Conservation (phyloP, 1,140 invertebrate species). For the Drosophila lacertosa region DNA sequence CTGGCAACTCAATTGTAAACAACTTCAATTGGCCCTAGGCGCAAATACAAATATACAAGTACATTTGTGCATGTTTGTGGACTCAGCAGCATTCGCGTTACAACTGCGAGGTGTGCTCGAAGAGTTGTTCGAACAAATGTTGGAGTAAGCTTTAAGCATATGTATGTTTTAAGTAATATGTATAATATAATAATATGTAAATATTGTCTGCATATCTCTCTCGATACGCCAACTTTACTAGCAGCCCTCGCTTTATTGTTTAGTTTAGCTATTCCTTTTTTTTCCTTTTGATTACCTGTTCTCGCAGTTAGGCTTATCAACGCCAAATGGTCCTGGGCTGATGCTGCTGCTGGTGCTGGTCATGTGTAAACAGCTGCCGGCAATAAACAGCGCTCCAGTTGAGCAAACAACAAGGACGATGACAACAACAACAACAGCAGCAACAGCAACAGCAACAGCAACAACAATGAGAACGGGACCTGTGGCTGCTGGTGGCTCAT, state of each 20-base stretch:
- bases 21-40: conserved; percentile 72
- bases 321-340: conserved; percentile 41
- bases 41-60: conserved; percentile 56
- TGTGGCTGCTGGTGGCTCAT: conserved; percentile 50
- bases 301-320: conserved; percentile 49
- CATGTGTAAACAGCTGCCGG: conserved; percentile 45
- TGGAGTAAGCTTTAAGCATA: neutral
- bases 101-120: conserved; percentile 18
- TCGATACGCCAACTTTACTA: too few species aligned
- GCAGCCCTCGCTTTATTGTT: conserved; percentile 8
- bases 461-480: conserved; percentile 31
- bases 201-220: too few species aligned
- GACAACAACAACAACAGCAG: conserved; percentile 10
- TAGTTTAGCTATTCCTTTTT: neutral
- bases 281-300: neutral
- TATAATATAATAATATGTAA: too few species aligned
- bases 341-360: conserved; percentile 7
- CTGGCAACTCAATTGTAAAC: conserved; percentile 73
- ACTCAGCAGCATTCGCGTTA: conserved; percentile 4
- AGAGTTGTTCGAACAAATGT: neutral
- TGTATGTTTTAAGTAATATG: neutral
- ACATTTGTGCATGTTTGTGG: conserved; percentile 21
- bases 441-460: neutral
- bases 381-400: conserved; percentile 53
- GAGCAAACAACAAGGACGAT: conserved; percentile 15